Evolutionary conservation across 2,797 vertebrate species (phyloP).

Genomic region (Acipenser oxyrinchus): DNA sequence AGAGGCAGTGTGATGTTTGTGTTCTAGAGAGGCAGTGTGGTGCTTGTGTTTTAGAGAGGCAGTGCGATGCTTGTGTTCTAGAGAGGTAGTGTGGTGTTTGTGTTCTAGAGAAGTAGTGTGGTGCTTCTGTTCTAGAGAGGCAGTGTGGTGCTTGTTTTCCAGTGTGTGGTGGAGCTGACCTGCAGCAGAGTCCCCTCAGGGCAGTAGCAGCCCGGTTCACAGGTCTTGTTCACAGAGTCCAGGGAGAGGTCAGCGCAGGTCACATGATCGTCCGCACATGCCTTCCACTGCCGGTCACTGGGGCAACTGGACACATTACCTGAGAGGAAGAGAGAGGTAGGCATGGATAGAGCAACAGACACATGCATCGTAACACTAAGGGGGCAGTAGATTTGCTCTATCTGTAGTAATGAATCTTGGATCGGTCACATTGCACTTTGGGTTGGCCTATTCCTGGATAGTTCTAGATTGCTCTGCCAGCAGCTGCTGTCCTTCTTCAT

Average conservation of each 20-base stretch:
- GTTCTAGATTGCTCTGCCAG: too few relatives aligned
- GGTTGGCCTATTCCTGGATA: too few relatives aligned
- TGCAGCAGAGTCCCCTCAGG: conserved; percentile 49
- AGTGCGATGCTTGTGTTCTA: too few relatives aligned
- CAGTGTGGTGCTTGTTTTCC: not conserved
- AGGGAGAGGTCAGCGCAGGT: conserved; percentile 62
- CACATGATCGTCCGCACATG: conserved; percentile 53
- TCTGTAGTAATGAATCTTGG: too few relatives aligned
- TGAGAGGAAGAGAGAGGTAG: conserved; percentile 22
- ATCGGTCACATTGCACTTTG: too few relatives aligned
- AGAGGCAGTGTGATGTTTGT: too few relatives aligned
- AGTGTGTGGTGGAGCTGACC: conserved; percentile 38
- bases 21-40: too few relatives aligned
- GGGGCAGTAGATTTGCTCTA: not conserved
- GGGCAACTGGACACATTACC: conserved; percentile 55
- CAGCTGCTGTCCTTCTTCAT: too few relatives aligned
- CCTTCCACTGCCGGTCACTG: conserved; percentile 57
- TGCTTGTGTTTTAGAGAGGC: not conserved
- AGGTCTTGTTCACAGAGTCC: conserved; percentile 35
- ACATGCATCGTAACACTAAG: conserved; percentile 3
- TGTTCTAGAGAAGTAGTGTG: too few relatives aligned
- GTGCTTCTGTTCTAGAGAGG: not conserved
- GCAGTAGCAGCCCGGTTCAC: conserved; percentile 73
- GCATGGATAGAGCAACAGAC: not conserved
- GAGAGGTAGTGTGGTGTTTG: too few relatives aligned